Conservation (phyloP, 1,140 invertebrate species). For the Drosophila albomicans region DNA sequence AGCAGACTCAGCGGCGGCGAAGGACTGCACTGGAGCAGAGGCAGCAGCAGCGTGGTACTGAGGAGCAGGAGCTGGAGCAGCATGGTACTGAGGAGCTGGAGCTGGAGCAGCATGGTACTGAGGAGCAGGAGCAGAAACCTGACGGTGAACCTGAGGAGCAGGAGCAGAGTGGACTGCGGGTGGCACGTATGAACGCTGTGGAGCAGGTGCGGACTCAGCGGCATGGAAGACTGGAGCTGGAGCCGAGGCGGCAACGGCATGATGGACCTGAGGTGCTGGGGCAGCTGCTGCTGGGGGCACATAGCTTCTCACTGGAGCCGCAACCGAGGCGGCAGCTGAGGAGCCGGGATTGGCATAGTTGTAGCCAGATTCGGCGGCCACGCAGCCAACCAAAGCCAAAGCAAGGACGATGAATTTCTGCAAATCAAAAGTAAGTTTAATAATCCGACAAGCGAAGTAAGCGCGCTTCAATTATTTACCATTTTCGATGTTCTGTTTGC, state of each 20-base stretch:
- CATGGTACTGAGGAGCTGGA: slow-evolving; percentile 53
- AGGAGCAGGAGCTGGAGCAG: slow-evolving; percentile 44
- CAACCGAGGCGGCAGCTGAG: slow-evolving; percentile 49
- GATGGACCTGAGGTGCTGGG: slow-evolving; percentile 25
- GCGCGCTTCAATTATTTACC: slow-evolving; percentile 48
- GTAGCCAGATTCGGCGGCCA: slow-evolving; percentile 63
- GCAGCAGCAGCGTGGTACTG: slow-evolving; percentile 51
- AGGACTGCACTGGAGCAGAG: slow-evolving; percentile 30
- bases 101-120: slow-evolving; percentile 50
- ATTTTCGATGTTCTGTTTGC: slow-evolving; percentile 62
- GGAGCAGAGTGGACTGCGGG: slow-evolving; percentile 44
- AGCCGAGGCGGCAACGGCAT: slow-evolving; percentile 37
- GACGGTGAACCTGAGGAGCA: slow-evolving; percentile 34
- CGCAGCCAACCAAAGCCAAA: slow-evolving; percentile 66
- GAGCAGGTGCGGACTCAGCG: slow-evolving; percentile 54
- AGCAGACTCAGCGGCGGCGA: slow-evolving; percentile 29
- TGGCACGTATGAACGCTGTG: slow-evolving; percentile 40
- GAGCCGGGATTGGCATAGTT: slow-evolving; percentile 62
- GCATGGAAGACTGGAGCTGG: slow-evolving; percentile 43
- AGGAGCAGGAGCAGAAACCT: slow-evolving; percentile 42
- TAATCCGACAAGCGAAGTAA: slow-evolving; percentile 9
- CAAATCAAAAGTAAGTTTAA: background rate
- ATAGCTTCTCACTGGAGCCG: slow-evolving; percentile 55
- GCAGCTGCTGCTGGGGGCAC: slow-evolving; percentile 40
- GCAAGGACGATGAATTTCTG: slow-evolving; percentile 65